phyloP scores from a whole-genome alignment of 2,797 vertebrate species.

The Lepilemur ruficaudatus region DNA sequence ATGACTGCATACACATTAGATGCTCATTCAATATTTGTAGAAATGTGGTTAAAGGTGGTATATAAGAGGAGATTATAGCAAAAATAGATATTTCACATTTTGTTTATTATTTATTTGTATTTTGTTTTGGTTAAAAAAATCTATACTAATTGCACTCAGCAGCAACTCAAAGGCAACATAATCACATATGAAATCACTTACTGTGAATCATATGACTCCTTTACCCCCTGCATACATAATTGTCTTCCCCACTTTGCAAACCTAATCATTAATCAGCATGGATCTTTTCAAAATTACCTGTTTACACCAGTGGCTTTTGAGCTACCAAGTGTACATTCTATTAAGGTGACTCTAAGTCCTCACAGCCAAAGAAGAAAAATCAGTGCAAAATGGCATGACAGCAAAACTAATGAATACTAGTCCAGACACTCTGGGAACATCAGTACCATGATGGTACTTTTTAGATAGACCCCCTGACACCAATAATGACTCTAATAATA shows the following conservation, averaged over 20 bases:
- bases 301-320: constrained; percentile 58
- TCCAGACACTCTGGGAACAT: neutral
- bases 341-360: constrained; percentile 46
- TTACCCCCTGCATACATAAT: constrained; percentile 46
- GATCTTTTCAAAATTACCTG: constrained; percentile 66
- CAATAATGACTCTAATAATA: constrained; percentile 47
- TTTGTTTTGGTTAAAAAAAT: constrained; percentile 30
- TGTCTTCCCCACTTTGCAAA: constrained; percentile 54
- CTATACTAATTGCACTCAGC: constrained; percentile 13
- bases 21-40: neutral
- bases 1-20: neutral
- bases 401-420: constrained; percentile 6
- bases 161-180: constrained; percentile 52
- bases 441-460: constrained; percentile 3
- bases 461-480: constrained; percentile 47
- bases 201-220: constrained; percentile 46
- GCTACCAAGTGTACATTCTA: constrained; percentile 47
- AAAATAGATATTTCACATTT: neutral
- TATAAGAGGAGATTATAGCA: neutral
- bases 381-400: neutral
- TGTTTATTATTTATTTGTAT: neutral
- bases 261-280: constrained; percentile 70
- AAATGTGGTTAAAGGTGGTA: neutral
- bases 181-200: constrained; percentile 54
- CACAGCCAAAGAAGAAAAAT: neutral